Evolutionary conservation across 2,888 invertebrate genomes (phyloP).

Genomic region (Tubulanus polymorphus): DNA sequence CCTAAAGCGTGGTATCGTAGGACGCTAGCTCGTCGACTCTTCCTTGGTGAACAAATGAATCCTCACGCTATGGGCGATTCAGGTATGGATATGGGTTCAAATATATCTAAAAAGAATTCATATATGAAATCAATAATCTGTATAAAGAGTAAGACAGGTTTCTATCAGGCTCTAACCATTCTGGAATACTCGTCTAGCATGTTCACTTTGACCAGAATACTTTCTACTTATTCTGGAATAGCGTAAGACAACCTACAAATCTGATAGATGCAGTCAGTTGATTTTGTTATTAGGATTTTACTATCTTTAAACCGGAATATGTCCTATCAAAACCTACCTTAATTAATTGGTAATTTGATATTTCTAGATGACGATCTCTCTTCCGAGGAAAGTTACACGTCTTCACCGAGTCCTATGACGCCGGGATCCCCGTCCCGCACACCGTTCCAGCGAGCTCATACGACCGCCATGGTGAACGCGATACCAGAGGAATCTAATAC

Average conservation of each 20-base stretch:
- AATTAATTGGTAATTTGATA: neutral
- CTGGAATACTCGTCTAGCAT: too few relatives aligned
- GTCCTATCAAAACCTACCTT: neutral
- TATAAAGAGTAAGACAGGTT: too few relatives aligned
- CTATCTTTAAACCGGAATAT: neutral
- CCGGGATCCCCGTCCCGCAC: neutral
- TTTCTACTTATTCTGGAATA: too few relatives aligned
- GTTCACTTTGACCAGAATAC: neutral
- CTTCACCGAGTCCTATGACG: neutral
- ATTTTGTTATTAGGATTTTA: neutral
- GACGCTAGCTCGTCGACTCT: constrained; percentile 69
- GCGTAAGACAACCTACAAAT: neutral
- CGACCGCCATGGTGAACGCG: constrained; percentile 11
- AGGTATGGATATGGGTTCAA: constrained; percentile 22
- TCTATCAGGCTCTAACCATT: too few relatives aligned
- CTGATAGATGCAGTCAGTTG: neutral
- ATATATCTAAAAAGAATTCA: neutral
- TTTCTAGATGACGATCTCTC: neutral
- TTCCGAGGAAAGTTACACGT: neutral
- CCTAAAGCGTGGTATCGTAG: constrained; percentile 98
- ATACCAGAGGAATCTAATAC: constrained; percentile 7
- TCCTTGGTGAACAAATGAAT: constrained; percentile 72
- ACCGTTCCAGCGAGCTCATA: constrained; percentile 9
- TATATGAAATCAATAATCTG: too few relatives aligned
- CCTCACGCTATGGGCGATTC: constrained; percentile 27